These are phyloP conservation scores for Gnathonemus longibarbis DNA, from an alignment of 2,113 vertebrate genomes.

Conservation along the genomic window DNA sequence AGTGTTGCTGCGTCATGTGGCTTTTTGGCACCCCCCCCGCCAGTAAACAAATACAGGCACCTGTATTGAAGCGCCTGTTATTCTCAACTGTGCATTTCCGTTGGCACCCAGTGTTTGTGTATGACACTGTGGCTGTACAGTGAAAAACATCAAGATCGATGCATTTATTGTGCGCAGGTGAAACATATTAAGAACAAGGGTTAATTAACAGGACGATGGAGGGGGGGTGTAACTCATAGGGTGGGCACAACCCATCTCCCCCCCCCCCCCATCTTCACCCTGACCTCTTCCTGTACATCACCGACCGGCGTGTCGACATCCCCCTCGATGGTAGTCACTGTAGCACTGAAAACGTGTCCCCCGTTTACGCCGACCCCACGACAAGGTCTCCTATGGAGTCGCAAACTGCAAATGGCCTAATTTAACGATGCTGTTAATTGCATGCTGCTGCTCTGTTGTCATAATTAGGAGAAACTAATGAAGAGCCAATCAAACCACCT, in stretches of 20 bases:
- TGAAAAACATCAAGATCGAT: background rate
- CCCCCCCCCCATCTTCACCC: background rate
- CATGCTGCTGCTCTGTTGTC: background rate
- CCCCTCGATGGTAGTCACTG: background rate
- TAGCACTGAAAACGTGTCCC: background rate
- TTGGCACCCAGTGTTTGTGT: background rate
- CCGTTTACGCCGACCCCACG: background rate
- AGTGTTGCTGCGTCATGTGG: background rate
- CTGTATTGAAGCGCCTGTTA: background rate
- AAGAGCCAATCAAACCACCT: background rate
- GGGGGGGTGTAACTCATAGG: background rate
- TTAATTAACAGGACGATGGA: background rate
- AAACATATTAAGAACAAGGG: background rate
- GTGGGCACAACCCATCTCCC: background rate
- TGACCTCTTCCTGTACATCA: background rate
- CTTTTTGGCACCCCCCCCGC: background rate
- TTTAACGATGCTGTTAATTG: background rate
- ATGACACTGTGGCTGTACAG: background rate
- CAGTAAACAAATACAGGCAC: background rate
- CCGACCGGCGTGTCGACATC: background rate
- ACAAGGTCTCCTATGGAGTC: background rate
- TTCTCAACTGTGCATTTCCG: background rate
- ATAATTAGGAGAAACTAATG: background rate
- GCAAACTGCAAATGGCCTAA: background rate
- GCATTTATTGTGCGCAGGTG: background rate